Base-by-base conservation (phyloP, 2,113 vertebrate species). In the Lasiurus cinereus region DNA sequence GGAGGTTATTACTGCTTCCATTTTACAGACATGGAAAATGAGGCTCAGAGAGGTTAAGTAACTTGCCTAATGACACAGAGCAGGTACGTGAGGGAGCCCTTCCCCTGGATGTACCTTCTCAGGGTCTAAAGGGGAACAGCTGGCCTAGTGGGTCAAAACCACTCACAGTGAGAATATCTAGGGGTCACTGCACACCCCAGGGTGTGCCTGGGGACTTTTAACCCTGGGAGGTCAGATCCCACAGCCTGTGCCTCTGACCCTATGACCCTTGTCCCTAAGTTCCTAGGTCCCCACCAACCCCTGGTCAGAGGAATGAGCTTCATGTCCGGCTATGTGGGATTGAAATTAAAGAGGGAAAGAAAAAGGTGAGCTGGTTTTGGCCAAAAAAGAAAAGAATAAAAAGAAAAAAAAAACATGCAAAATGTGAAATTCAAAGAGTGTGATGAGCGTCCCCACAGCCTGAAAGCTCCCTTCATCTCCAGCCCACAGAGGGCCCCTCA, bases 321-420 rank as follows among this genome's bases (percentile, higher is more conserved):
- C 96, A 97, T 93, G 96, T 98, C 89, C 50, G n/a, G 83, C 29
- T 29, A 96, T 78, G 97, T 64, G 93, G 90, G 96, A 79, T 91
- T 96, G 85, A 97, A 96, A 97, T 88, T 74, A 97, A 97, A 94
- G 43, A 85, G 46, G 69, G 67, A 94, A 97, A 93, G 72, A 83
- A 95, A 96, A 93, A 96, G 94, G 87, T 89, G 97, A 94, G 87
- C 94, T 94, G 83, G 89, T 91, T 90, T 82, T 56, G 79, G 56
- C 83, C 54, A 90, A 91, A 95, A 78, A 50, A 43, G 24, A 67
- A 67, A 62, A 43, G 85, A 97, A 1, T 33, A 66, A 74, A 90
- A 64, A 91, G 83, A 84, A 93, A 95, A 83, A 24, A 46, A 67
- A 89, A 90, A 1, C 82, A 97, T 97, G 98, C 93, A 72, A 82